Percentiles rank a stretch among this genome's conserved stretches.
These are phyloP conservation scores for Poecilia gillii DNA, from an alignment of 2,797 vertebrate genomes.

Conservation along the genomic window DNA sequence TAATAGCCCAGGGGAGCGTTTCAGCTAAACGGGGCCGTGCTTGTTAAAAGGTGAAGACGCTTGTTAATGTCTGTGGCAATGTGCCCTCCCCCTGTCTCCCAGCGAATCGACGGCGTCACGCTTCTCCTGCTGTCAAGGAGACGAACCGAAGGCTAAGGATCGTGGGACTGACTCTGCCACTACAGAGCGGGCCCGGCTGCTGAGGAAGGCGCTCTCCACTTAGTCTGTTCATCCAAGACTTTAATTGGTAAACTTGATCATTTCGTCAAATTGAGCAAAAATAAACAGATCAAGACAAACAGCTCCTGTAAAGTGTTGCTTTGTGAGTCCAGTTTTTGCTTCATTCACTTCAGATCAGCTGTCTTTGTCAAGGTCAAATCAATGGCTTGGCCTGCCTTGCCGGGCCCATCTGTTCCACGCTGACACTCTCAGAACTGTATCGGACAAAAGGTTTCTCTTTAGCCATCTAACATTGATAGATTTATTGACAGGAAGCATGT, in stretches of 20 bases:
- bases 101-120: slow-evolving; percentile 71
- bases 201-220: slow-evolving; percentile 21
- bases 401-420: slow-evolving; percentile 70
- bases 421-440: slow-evolving; percentile 31
- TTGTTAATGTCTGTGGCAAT: slow-evolving; percentile 80
- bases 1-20: slow-evolving; percentile 76
- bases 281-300: not conserved
- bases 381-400: slow-evolving; percentile 61
- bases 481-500: slow-evolving; percentile 66
- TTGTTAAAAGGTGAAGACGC: slow-evolving; percentile 78
- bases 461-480: slow-evolving; percentile 49
- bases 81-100: slow-evolving; percentile 68
- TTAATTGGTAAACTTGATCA: not conserved
- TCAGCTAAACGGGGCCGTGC: slow-evolving; percentile 73
- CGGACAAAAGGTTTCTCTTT: slow-evolving; percentile 26
- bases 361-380: slow-evolving; percentile 73
- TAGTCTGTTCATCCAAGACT: slow-evolving; percentile 16
- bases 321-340: not conserved
- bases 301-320: not conserved
- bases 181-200: slow-evolving; percentile 29
- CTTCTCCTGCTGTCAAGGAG: slow-evolving; percentile 70
- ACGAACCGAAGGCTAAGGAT: slow-evolving; percentile 66
- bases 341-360: slow-evolving; percentile 33
- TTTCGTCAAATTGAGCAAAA: not conserved
- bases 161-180: slow-evolving; percentile 63